phyloP scores from a whole-genome alignment of 2,113 vertebrate genomes.

The Hydrochoerus hydrochaeris region DNA sequence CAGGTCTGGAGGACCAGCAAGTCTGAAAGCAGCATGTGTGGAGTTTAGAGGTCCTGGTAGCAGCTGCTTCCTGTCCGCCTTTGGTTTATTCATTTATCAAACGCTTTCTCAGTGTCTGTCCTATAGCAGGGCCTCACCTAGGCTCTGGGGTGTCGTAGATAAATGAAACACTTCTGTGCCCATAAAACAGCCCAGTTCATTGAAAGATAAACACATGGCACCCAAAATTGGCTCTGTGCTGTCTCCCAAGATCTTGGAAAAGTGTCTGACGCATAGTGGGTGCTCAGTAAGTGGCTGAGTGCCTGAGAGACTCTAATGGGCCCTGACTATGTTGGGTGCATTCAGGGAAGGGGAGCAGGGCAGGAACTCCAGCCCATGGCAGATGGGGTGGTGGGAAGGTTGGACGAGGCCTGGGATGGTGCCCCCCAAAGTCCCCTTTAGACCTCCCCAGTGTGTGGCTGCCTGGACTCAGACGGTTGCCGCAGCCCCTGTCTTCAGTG shows the following conservation, averaged over 20 bases:
- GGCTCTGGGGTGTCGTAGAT: background rate
- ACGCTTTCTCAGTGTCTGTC: background rate
- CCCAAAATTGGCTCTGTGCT: background rate
- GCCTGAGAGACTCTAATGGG: background rate
- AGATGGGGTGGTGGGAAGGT: background rate
- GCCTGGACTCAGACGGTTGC: background rate
- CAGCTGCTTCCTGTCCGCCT: fast-evolving
- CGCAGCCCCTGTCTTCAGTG: background rate
- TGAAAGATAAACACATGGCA: background rate
- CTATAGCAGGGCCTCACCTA: background rate
- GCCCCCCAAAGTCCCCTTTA: background rate
- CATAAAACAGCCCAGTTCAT: background rate
- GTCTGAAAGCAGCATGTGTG: fast-evolving
- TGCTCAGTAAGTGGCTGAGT: background rate
- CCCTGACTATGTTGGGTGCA: background rate
- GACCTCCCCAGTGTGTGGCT: too few species aligned
- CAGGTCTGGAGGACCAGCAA: background rate
- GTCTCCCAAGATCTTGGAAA: background rate
- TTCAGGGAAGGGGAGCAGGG: background rate
- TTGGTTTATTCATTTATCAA: background rate
- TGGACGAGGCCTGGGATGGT: background rate
- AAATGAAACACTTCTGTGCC: background rate
- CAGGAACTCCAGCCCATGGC: background rate
- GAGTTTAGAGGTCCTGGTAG: background rate
- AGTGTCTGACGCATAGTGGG: background rate